Percentiles rank a stretch among this genome's conserved stretches.
These are phyloP conservation scores for Perdita meconis DNA, from an alignment of 2,888 invertebrate genomes.

Conservation along the genomic window DNA sequence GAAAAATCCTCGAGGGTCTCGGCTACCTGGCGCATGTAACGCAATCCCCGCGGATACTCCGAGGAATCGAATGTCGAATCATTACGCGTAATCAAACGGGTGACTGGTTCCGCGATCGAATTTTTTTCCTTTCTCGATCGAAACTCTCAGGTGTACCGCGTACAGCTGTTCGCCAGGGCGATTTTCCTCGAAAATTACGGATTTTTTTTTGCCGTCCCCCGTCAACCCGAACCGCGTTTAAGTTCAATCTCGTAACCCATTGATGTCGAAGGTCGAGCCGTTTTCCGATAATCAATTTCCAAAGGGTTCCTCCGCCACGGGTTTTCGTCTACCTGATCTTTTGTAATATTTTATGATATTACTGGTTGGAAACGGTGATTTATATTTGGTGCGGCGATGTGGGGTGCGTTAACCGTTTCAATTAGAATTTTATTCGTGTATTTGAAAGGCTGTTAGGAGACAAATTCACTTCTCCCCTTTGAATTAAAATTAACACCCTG, in stretches of 20 bases:
- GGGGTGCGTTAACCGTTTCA: no score
- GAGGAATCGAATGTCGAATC: slow-evolving; percentile 81
- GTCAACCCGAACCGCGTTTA: slow-evolving; percentile 78
- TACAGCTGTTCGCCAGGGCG: slow-evolving; percentile 59
- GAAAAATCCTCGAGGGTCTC: slow-evolving; percentile 30
- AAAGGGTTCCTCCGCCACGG: slow-evolving; percentile 53
- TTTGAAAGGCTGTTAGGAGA: no score
- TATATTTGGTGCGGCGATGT: no score
- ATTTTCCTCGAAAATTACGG: slow-evolving; percentile 75
- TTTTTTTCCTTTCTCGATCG: slow-evolving; percentile 35
- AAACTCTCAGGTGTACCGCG: slow-evolving; percentile 42
- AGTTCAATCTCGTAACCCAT: slow-evolving; percentile 80
- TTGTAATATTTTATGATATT: no score
- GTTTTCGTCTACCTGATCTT: slow-evolving; percentile 56
- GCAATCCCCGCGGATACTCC: slow-evolving; percentile 73
- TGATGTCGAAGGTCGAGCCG: slow-evolving; percentile 71
- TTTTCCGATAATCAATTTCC: slow-evolving; percentile 71
- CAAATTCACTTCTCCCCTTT: no score
- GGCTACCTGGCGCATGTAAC: slow-evolving; percentile 71
- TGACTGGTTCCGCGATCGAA: slow-evolving; percentile 67
- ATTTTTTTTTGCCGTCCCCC: slow-evolving; percentile 73
- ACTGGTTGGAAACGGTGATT: background rate
- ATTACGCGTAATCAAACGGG: slow-evolving; percentile 82
- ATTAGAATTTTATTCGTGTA: no score
- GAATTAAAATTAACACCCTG: no score